Evolutionary conservation across 2,888 invertebrate genomes (phyloP), one percentile per base, ranked within the genome.

Genomic region (Cheilosia grossa): DNA sequence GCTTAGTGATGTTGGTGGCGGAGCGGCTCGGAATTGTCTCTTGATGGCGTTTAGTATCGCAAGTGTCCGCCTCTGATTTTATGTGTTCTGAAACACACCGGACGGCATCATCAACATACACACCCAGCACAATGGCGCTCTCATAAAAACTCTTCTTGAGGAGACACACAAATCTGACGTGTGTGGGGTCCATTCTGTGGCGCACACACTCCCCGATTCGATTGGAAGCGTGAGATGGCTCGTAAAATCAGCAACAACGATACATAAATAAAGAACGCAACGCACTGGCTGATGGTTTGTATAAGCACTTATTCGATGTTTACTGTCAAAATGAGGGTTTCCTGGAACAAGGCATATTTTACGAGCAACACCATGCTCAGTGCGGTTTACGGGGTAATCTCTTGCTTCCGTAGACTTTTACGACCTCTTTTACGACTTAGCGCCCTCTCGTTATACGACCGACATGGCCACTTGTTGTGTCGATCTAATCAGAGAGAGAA

Each of bases 361-460:
- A 67, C 81, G 74, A 70, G 74, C 80, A 19, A 40, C 69, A 44
- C n/a, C 40, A 59, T 64, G 72, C 58, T 63, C 42, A 37, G 74
- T 83, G 51, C 21, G 70, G 74, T 54, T 85, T 80, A 85, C 44
- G 64, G 59, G 53, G 59, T 83, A 83, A 80, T 83, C 83, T 70
- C 53, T 66, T 61, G 80, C 72, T 85, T 81, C 85, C 85, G 81
- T 24, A 63, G 73, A 87, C 72, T 88, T 91, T 91, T 90, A 91
- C 89, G 88, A 88, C 86, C 86, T 89, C 44, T 91, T 91, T 91
- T 91, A 91, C 89, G 91, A 91, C 91, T 91, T 91, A 89, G 89
- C 91, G 91, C 91, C 91, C 89, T 89, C 89, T 88, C 24, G 47
- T 37, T 27, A 40, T 13, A 6, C 19, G 9, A 9, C 30, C 7